phyloP scores from a whole-genome alignment of 2,113 vertebrate genomes.

The Ptychochromis oligacanthus region DNA sequence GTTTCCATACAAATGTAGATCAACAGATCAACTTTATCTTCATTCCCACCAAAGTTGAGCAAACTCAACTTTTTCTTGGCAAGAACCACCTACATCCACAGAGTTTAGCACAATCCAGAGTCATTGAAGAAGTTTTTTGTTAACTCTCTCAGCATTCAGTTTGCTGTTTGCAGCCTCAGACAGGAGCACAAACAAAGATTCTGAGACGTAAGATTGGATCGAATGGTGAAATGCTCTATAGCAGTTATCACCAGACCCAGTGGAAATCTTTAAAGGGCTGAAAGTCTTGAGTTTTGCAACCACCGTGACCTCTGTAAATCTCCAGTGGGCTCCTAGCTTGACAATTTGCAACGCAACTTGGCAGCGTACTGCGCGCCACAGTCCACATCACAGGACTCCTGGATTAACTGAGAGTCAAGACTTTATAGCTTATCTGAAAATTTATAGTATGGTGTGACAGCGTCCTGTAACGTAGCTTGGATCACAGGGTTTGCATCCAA shows the following conservation, averaged over 20 bases:
- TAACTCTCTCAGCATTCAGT: background rate
- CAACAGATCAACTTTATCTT: background rate
- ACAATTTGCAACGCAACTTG: slow-evolving; percentile 32
- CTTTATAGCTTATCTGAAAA: slow-evolving; percentile 48
- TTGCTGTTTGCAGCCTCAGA: background rate
- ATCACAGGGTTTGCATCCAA: slow-evolving; percentile 44
- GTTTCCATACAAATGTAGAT: background rate
- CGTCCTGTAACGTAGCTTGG: slow-evolving; percentile 26
- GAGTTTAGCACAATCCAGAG: background rate
- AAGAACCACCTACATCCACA: background rate
- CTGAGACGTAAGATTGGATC: background rate
- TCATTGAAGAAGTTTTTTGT: background rate
- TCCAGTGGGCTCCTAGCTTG: background rate
- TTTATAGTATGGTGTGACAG: slow-evolving; percentile 29
- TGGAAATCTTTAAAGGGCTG: background rate
- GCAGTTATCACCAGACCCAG: slow-evolving; percentile 7
- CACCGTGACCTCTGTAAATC: slow-evolving; percentile 20
- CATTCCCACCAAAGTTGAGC: background rate
- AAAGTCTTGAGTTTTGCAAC: slow-evolving; percentile 7
- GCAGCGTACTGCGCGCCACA: background rate
- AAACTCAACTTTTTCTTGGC: background rate
- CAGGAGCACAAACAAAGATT: background rate
- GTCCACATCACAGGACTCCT: slow-evolving; percentile 33
- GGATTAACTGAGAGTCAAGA: slow-evolving; percentile 26
- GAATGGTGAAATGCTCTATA: background rate